Percentiles rank a stretch among this genome's conserved stretches.
These are phyloP conservation scores for Guaruba guarouba DNA, from an alignment of 2,113 vertebrate genomes.

Conservation along the genomic window DNA sequence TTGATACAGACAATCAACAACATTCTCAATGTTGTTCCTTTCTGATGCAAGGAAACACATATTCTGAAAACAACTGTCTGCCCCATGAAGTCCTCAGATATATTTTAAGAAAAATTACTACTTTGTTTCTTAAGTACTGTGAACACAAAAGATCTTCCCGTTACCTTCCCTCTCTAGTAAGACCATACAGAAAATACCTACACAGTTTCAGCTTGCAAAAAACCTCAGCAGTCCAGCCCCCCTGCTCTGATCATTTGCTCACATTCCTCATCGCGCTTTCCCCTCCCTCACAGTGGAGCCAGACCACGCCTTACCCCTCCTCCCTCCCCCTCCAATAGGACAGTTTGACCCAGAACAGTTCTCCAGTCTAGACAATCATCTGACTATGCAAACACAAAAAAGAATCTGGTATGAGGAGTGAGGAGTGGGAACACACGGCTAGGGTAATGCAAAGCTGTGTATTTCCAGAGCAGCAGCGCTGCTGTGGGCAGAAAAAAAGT, in stretches of 20 bases:
- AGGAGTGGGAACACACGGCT: not conserved
- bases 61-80: not conserved
- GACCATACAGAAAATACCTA: not conserved
- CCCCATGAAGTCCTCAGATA: not conserved
- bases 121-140: not conserved
- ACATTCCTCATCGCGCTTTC: not conserved
- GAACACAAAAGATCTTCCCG: not conserved
- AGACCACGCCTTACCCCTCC: not conserved
- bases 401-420: not conserved
- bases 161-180: not conserved
- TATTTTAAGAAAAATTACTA: not conserved
- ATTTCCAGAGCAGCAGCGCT: not conserved
- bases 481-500: not conserved
- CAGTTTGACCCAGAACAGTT: not conserved
- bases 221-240: not conserved
- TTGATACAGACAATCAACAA: not conserved
- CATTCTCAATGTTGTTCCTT: not conserved
- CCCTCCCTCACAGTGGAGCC: not conserved
- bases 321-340: not conserved
- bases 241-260: not conserved
- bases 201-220: not conserved
- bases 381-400: conserved; percentile 12
- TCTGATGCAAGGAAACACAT: not conserved
- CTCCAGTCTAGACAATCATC: conserved; percentile 5
- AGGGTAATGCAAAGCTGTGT: not conserved